A percentile compares a stretch with the other conserved stretches of the same genome.
Conservation (phyloP, 1,140 invertebrate genomes). For the Littorina saxatilis region DNA sequence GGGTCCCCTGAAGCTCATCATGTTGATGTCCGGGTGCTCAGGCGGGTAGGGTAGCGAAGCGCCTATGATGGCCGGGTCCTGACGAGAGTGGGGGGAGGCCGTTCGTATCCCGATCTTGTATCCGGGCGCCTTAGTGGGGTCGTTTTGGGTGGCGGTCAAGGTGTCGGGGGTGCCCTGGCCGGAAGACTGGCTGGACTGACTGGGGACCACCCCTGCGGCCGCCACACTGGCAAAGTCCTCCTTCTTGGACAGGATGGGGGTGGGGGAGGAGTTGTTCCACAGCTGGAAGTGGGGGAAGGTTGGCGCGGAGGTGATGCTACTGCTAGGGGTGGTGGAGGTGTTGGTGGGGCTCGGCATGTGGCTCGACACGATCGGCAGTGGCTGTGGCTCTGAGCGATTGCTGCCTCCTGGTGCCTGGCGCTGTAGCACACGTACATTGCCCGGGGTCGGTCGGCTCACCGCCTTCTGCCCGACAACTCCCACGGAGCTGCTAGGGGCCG, state of each 20-base stretch:
- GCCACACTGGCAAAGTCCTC: constrained; percentile 85
- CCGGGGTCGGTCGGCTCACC: constrained; percentile 31
- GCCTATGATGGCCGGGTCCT: constrained; percentile 36
- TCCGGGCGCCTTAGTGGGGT: constrained; percentile 74
- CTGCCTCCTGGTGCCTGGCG: constrained; percentile 25
- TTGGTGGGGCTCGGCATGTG: constrained; percentile 47
- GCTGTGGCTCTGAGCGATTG: constrained; percentile 55
- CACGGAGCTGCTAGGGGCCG: constrained; percentile 42
- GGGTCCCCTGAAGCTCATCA: constrained; percentile 88
- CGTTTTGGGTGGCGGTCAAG: constrained; percentile 78
- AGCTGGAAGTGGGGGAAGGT: constrained; percentile 88
- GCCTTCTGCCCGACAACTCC: constrained; percentile 38
- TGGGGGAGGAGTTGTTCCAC: constrained; percentile 79
- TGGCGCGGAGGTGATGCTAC: constrained; percentile 39
- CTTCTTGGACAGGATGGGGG: constrained; percentile 83
- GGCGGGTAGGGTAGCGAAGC: constrained; percentile 39
- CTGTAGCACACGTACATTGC: constrained; percentile 25
- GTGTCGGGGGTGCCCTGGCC: constrained; percentile 64
- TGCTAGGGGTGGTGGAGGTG: constrained; percentile 26
- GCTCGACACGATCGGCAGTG: constrained; percentile 64
- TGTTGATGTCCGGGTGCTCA: constrained; percentile 79
- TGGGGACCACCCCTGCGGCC: constrained; percentile 78
- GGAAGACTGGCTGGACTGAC: constrained; percentile 65
- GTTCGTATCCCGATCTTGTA: constrained; percentile 58
- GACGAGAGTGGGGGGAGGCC: constrained; percentile 53